Evolutionary conservation across 2,797 vertebrate genomes (phyloP), one percentile per base, ranked within the genome.

Genomic region (Poeciliopsis gracilis): DNA sequence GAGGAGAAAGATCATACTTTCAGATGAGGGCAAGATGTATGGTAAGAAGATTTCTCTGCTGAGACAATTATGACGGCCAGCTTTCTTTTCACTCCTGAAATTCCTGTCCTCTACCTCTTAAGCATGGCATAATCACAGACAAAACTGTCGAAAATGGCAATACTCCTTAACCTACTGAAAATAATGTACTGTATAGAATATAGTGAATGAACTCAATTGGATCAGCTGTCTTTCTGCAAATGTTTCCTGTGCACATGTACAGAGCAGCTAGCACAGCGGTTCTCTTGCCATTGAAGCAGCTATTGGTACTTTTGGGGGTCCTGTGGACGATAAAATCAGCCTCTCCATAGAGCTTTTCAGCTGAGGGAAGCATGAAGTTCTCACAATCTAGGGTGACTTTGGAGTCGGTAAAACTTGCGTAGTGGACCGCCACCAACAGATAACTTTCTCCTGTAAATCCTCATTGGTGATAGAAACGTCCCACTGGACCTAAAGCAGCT

Each of bases 11-110:
- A 99, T 99, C 94, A 99, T 98, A 92, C 97, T 98, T 72, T 99
- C 97, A 3, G 97, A 99, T 0, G 97, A 98, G 92, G 97, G 97
- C 87, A 98, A 99, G 97, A 99, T 98, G 97, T 99, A 99, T 80
- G 98, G 98, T 98, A 90, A 97, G 98, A 84, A 89, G 63, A 43
- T 70, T 41, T 78, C 53, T 82, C 11, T 78, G 28, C 1, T 53
- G 13, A 33, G 43, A 66, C 55, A 8, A 57, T 5, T 13, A 25
- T 20, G 13, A 20, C 28, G 36, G 1, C 23, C 41, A 13, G 23
- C 41, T 70, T 28, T 45, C 36, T 55, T 73, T 47, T 73, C 47
- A 49, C 71, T 25, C 16, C 30, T 51, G 23, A 28, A 73, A 51
- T 23, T 46, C n/a, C 28, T 20, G 2, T 23, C 28, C 36, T 49